Base-by-base conservation (phyloP, 2,113 vertebrate genomes). In the Caloenas nicobarica region DNA sequence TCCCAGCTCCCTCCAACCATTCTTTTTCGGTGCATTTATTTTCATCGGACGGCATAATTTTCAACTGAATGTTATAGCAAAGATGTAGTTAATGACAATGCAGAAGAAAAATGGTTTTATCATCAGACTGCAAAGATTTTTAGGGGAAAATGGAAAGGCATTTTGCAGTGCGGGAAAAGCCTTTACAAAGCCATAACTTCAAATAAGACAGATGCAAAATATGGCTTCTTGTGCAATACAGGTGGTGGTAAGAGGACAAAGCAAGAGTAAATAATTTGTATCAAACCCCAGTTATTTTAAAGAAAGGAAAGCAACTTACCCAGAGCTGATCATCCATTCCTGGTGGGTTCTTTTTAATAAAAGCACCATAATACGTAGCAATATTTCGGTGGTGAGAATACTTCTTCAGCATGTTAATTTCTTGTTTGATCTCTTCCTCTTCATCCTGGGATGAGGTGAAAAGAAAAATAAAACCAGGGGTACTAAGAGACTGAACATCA, bases 391-490 rank as follows among this genome's bases (percentile, higher is more conserved):
- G 99, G 98, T 99, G 99, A 86, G 99, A 99, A 97, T 99, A 99
- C 95, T 99, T 99, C 96, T 99, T 99, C 80, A 99, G 96, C 99
- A 99, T 99, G 97, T 99, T 99, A 97, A 99, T 99, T 97, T 99
- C 99, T 33, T 99, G 99, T 97, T 99, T 99, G 98, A 99, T 99
- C 98, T 99, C 99, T 97, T 99, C 99, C 95, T 99, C 99, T 98
- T 99, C 99, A 98, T 99, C 99, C 99, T 99, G 84, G 68, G 68
- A 79, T 36, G 74, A 90, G 68, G 48, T 1, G 2, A 66, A 81
- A 71, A 89, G 31, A n/a, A 84, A 91, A 94, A 84, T 38, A 71
- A 77, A 83, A 66, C 23, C 34, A 58, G 54, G 58, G 26, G n/a
- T 71, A 51, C 68, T 66, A 64, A 88, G 60, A 88, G 31, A 38